A percentile compares a stretch with the other conserved stretches of the same genome.
These are phyloP conservation scores for Anthopleura xanthogrammica DNA, from an alignment of 92 coral and sea anemone genomes.

Conservation along the genomic window DNA sequence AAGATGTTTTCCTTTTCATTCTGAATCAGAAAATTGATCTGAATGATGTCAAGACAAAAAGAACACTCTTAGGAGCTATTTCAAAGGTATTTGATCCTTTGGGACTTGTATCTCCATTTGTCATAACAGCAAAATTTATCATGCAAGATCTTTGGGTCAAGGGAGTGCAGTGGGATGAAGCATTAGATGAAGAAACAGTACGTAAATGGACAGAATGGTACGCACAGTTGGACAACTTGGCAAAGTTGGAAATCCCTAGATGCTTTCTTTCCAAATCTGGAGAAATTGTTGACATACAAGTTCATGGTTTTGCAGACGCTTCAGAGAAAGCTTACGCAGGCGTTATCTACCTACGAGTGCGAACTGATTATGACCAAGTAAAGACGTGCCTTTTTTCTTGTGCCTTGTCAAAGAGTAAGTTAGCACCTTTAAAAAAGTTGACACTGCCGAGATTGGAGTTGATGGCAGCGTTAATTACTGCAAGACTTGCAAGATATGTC, in stretches of 20 bases:
- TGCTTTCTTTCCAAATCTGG: constrained; percentile 14
- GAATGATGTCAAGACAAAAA: constrained; percentile 31
- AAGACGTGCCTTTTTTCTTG: constrained; percentile 10
- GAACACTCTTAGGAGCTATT: constrained; percentile 47
- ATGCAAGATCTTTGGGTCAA: constrained; percentile 28
- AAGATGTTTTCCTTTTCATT: constrained; percentile 11
- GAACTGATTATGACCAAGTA: constrained; percentile 8
- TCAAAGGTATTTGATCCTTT: constrained; percentile 53
- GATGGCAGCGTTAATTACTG: constrained; percentile 18
- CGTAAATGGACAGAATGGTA: constrained; percentile 9
- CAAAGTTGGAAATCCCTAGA: constrained; percentile 6
- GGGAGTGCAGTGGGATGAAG: constrained; percentile 17
- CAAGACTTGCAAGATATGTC: constrained; percentile 11
- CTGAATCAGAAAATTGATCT: not conserved
- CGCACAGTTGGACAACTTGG: constrained; percentile 8
- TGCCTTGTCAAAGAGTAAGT: constrained; percentile 1
- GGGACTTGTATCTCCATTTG: constrained; percentile 43
- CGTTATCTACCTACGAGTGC: not conserved
- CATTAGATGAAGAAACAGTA: constrained; percentile 3
- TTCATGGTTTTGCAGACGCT: constrained; percentile 18
- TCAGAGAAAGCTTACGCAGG: constrained; percentile 17
- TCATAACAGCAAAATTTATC: constrained; percentile 43
- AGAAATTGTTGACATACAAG: constrained; percentile 6
- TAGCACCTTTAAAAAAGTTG: constrained; percentile 8
- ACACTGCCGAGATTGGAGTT: constrained; percentile 5